phyloP scores from a whole-genome alignment of 2,797 vertebrate genomes.

The Florisuga fusca region DNA sequence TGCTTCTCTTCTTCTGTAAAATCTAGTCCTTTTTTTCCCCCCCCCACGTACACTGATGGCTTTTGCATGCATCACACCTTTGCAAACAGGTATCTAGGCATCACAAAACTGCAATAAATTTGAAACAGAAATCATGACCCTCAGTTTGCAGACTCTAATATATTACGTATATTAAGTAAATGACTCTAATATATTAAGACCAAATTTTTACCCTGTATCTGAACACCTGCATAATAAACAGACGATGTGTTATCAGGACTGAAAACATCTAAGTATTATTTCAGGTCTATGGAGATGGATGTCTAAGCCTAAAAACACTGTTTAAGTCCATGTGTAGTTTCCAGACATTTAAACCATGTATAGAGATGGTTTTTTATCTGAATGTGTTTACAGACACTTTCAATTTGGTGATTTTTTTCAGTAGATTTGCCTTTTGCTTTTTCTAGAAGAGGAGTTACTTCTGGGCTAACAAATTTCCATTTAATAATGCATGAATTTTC shows the following conservation, averaged over 20 bases:
- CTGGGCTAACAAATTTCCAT: conserved; percentile 15
- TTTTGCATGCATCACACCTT: neutral
- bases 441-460: neutral
- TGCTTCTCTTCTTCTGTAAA: neutral
- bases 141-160: neutral
- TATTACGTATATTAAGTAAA: neutral
- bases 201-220: neutral
- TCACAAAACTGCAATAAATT: neutral
- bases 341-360: neutral
- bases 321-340: neutral
- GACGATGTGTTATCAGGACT: neutral
- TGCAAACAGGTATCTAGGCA: neutral
- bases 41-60: neutral
- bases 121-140: neutral
- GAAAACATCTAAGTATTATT: neutral
- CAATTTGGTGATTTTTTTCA: neutral
- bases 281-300: neutral
- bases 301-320: neutral
- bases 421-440: neutral
- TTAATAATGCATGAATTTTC: conserved; percentile 22
- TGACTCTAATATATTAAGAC: neutral
- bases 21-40: neutral
- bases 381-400: neutral
- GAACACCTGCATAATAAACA: neutral
- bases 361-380: neutral